These are phyloP conservation scores for Gila orcuttii DNA, from an alignment of 2,113 vertebrate species.

Conservation along the genomic window DNA sequence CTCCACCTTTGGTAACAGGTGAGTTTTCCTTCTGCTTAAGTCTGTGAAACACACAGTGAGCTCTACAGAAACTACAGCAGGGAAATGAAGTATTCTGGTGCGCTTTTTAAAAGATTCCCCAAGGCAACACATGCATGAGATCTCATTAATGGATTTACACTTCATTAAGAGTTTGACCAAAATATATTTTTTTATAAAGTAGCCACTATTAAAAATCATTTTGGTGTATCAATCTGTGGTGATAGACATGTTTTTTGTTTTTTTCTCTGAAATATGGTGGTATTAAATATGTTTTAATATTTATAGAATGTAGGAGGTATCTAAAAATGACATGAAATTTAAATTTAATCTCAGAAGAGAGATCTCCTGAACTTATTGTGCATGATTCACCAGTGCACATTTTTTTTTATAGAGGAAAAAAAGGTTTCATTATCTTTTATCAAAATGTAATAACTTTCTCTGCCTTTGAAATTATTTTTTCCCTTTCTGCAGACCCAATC, in stretches of 20 bases:
- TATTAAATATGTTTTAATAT: too few relatives aligned
- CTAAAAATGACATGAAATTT: not conserved
- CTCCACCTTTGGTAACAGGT: not conserved
- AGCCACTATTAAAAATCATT: constrained; percentile 7
- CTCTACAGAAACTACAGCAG: constrained; percentile 3
- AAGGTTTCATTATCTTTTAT: constrained; percentile 5
- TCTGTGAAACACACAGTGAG: not conserved
- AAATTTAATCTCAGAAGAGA: not conserved
- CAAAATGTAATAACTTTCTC: not conserved
- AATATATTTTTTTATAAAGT: constrained; percentile 15
- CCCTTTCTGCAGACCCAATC: not conserved
- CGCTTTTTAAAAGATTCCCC: not conserved
- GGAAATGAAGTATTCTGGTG: not conserved
- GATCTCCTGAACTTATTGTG: not conserved
- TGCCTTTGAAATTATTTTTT: not conserved
- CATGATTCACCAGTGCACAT: not conserved
- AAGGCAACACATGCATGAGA: not conserved
- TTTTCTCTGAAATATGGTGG: not conserved
- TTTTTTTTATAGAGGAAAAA: not conserved
- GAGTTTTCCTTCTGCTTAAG: not conserved
- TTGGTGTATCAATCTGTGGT: not conserved
- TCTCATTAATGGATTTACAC: constrained; percentile 28
- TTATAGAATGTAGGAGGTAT: not conserved
- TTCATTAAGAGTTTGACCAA: constrained; percentile 13
- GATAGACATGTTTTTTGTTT: not conserved